phyloP scores from a whole-genome alignment of 2,113 vertebrate species.

The Catharus bicknelli region DNA sequence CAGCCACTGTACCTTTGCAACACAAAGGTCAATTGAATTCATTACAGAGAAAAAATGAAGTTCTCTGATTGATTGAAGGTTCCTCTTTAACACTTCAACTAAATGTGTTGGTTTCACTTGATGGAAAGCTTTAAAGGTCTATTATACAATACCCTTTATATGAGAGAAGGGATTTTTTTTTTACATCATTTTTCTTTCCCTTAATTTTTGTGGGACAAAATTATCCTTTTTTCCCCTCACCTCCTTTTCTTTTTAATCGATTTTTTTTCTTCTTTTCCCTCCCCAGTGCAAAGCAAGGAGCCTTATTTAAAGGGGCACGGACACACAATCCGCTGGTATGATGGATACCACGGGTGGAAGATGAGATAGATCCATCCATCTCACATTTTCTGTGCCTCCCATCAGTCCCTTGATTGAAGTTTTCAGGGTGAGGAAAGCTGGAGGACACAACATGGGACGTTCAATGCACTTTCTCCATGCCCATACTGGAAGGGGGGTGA shows the following conservation, averaged over 20 bases:
- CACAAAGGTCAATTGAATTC: slow-evolving; percentile 57
- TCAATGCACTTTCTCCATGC: background rate
- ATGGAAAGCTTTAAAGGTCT: slow-evolving; percentile 58
- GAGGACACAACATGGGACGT: background rate
- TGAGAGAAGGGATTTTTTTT: slow-evolving; percentile 35
- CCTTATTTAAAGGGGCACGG: background rate
- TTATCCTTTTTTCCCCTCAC: background rate
- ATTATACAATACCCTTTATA: slow-evolving; percentile 42
- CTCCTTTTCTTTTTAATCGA: background rate
- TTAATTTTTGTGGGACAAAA: slow-evolving; percentile 52
- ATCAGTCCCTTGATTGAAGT: background rate
- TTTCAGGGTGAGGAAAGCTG: background rate
- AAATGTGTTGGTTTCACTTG: slow-evolving; percentile 65
- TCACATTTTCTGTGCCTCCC: background rate
- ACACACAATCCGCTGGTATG: background rate
- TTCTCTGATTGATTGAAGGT: slow-evolving; percentile 62
- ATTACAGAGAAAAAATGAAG: slow-evolving; percentile 54
- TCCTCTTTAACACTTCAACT: slow-evolving; percentile 60
- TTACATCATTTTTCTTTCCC: slow-evolving; percentile 57
- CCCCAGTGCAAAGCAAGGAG: background rate
- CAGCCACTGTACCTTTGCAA: background rate
- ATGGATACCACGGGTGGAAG: background rate
- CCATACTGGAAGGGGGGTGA: background rate
- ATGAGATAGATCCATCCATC: background rate
- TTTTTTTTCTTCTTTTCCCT: background rate